These are phyloP conservation scores for Idris sp. DNA, from an alignment of 1,140 invertebrate genomes.

Conservation along the genomic window DNA sequence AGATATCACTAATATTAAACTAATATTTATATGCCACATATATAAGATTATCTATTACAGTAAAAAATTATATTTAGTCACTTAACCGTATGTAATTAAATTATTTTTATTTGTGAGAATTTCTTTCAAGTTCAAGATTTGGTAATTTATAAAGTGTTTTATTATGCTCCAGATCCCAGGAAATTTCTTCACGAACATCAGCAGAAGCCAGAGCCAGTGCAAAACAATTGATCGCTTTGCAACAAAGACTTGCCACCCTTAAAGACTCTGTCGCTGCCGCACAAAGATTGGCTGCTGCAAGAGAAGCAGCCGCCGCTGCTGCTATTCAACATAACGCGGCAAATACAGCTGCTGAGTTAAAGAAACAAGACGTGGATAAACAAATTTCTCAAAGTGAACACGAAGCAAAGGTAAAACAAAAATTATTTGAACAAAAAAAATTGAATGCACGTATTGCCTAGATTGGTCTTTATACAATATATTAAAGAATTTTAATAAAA, in stretches of 20 bases:
- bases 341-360: conserved; percentile 74
- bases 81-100: too few relatives aligned
- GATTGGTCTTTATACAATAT: too few relatives aligned
- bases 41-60: too few relatives aligned
- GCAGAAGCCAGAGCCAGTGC: conserved; percentile 72
- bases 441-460: too few relatives aligned
- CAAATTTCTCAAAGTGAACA: conserved; percentile 74
- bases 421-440: too few relatives aligned
- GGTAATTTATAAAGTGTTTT: too few relatives aligned
- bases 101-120: too few relatives aligned
- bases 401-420: conserved; percentile 71
- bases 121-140: too few relatives aligned
- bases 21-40: too few relatives aligned
- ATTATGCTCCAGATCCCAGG: conserved; percentile 72
- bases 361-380: conserved; percentile 76
- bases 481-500: too few relatives aligned
- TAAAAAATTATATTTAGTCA: too few relatives aligned
- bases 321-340: conserved; percentile 75
- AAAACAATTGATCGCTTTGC: conserved; percentile 73
- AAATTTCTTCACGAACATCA: conserved; percentile 71
- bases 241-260: conserved; percentile 74
- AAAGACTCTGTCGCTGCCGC: conserved; percentile 76
- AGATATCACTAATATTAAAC: too few relatives aligned
- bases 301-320: conserved; percentile 74
- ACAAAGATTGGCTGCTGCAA: conserved; percentile 74